These are phyloP conservation scores for Cnemophilus loriae DNA, from an alignment of 2,113 vertebrate genomes.

Conservation along the genomic window DNA sequence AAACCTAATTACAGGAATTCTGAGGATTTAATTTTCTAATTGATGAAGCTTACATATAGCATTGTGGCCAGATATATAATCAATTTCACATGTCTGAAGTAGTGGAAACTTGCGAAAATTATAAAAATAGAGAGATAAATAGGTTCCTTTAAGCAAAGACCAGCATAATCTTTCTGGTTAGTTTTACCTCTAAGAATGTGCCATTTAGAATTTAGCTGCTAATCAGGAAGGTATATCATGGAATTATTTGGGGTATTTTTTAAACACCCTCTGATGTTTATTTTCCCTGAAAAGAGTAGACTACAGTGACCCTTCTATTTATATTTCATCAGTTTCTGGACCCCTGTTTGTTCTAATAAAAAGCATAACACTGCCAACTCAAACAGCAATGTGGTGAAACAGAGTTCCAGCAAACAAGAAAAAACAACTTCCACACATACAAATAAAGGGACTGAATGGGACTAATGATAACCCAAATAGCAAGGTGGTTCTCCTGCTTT, in stretches of 20 bases:
- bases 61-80: neutral
- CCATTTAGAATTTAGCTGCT: constrained; percentile 29
- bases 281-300: constrained; percentile 16
- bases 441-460: constrained; percentile 29
- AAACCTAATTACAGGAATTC: neutral
- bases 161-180: constrained; percentile 1
- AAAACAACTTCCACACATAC: constrained; percentile 12
- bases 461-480: neutral
- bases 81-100: neutral
- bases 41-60: neutral
- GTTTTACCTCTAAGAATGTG: constrained; percentile 1
- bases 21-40: neutral
- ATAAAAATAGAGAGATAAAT: neutral
- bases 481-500: neutral
- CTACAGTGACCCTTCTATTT: constrained; percentile 60
- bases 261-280: constrained; percentile 4
- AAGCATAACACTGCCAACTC: constrained; percentile 63
- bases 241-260: neutral
- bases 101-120: neutral
- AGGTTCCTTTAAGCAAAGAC: neutral
- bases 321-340: constrained; percentile 64
- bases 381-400: constrained; percentile 58
- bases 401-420: constrained; percentile 31
- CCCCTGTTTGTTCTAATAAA: constrained; percentile 61
- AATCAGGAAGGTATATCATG: constrained; percentile 10